Evolutionary conservation across 2,113 vertebrate genomes (phyloP).

Genomic region (Prolemur simus): DNA sequence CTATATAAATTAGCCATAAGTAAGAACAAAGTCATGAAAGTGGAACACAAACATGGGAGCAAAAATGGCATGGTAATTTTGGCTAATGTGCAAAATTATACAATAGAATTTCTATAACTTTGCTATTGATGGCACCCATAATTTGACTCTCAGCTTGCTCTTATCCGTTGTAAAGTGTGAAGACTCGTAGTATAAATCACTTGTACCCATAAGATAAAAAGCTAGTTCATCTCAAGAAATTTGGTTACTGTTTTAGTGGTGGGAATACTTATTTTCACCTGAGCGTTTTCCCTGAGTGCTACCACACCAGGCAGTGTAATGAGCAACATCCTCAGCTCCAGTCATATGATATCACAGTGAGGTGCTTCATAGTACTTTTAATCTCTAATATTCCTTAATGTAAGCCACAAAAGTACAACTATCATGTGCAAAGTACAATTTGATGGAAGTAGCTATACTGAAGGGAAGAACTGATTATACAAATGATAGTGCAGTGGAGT

Average conservation of each 20-base stretch:
- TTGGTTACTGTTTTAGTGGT: neutral
- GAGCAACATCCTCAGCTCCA: neutral
- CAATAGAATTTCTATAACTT: neutral
- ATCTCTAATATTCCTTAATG: constrained; percentile 52
- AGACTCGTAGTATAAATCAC: neutral
- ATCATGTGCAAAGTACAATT: neutral
- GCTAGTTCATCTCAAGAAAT: neutral
- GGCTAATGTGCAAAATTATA: neutral
- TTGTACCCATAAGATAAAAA: neutral
- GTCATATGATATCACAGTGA: neutral
- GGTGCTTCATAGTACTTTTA: constrained; percentile 17
- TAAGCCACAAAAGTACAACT: constrained; percentile 52
- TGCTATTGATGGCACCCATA: neutral
- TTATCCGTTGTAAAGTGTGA: neutral
- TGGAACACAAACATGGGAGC: neutral
- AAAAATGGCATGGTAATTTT: neutral
- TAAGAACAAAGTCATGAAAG: neutral
- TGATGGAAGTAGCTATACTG: neutral
- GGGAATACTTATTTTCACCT: neutral
- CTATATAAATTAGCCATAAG: neutral
- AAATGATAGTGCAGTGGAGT: neutral
- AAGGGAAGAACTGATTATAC: neutral
- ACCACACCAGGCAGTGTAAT: neutral
- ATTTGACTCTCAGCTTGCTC: neutral
- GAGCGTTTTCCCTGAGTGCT: neutral